These are phyloP conservation scores for Bucorvus abyssinicus DNA, from an alignment of 2,797 vertebrate genomes.

Conservation along the genomic window DNA sequence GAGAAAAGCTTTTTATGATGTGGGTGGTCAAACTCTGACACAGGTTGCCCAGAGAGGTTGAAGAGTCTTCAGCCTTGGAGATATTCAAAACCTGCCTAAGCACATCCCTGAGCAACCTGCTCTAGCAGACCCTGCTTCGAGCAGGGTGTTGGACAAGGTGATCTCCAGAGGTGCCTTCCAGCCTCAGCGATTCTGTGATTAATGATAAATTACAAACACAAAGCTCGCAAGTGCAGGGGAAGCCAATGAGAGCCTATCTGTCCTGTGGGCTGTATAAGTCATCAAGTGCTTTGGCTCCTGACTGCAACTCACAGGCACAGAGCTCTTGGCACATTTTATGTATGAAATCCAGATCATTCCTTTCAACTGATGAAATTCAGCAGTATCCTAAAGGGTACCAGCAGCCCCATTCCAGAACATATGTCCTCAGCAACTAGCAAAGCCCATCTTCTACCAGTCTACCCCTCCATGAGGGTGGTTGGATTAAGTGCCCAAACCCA, in stretches of 20 bases:
- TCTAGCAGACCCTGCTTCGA: background rate
- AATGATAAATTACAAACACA: background rate
- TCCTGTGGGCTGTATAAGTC: background rate
- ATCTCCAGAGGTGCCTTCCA: background rate
- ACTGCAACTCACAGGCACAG: background rate
- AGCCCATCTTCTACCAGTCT: background rate
- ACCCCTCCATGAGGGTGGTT: background rate
- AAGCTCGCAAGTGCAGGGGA: background rate
- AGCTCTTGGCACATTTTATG: constrained; percentile 25
- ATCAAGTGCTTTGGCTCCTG: constrained; percentile 15
- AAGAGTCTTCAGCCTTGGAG: background rate
- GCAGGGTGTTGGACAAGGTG: background rate
- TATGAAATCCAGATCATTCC: background rate
- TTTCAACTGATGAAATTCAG: background rate
- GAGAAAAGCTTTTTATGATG: background rate
- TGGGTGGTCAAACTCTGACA: background rate
- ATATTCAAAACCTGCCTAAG: background rate
- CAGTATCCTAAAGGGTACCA: background rate
- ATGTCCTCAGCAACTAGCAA: background rate
- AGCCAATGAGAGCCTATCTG: background rate
- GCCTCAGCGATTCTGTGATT: background rate
- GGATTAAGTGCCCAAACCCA: background rate
- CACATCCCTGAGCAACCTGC: background rate
- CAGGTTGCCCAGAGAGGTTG: background rate
- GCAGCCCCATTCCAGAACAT: background rate